Evolutionary conservation across 1,140 invertebrate genomes (phyloP).

Genomic region (Drosophila sproati): DNA sequence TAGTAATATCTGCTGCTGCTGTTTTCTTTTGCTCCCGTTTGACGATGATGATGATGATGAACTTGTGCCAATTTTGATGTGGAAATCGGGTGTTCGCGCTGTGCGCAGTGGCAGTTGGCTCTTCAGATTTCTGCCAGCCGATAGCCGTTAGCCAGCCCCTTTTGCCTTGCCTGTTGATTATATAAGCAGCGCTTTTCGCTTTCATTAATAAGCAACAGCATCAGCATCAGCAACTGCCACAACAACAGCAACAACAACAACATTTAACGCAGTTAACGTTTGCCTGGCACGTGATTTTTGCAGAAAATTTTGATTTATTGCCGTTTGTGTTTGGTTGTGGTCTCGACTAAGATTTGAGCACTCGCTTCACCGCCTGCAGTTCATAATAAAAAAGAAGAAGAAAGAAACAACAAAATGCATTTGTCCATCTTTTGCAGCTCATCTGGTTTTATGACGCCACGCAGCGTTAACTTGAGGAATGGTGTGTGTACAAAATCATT

Average conservation of each 20-base stretch:
- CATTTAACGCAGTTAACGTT: slow-evolving; percentile 26
- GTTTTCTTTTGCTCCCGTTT: neutral
- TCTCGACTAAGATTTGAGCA: slow-evolving; percentile 36
- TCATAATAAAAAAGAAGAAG: slow-evolving; percentile 30
- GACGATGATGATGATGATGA: slow-evolving; percentile 59
- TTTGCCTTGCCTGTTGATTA: slow-evolving; percentile 38
- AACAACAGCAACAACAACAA: slow-evolving; percentile 18
- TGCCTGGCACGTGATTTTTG: slow-evolving; percentile 73
- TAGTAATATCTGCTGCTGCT: neutral
- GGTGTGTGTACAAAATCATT: slow-evolving; percentile 78
- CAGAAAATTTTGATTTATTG: slow-evolving; percentile 77
- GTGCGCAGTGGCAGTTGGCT: slow-evolving; percentile 68
- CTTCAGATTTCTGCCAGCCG: slow-evolving; percentile 49
- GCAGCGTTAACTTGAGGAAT: slow-evolving; percentile 79
- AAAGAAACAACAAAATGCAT: slow-evolving; percentile 13
- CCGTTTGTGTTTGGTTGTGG: slow-evolving; percentile 48
- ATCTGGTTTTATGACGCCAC: slow-evolving; percentile 50
- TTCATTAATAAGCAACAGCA: slow-evolving; percentile 72
- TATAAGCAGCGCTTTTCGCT: slow-evolving; percentile 74
- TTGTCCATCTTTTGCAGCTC: slow-evolving; percentile 41
- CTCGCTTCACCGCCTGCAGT: slow-evolving; percentile 24
- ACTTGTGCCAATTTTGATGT: slow-evolving; percentile 78
- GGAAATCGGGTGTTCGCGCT: slow-evolving; percentile 42
- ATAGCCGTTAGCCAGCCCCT: slow-evolving; percentile 34
- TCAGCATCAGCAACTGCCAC: slow-evolving; percentile 19